Evolutionary conservation across 2,888 invertebrate species (phyloP).

Genomic region (Tetragnatha montana): DNA sequence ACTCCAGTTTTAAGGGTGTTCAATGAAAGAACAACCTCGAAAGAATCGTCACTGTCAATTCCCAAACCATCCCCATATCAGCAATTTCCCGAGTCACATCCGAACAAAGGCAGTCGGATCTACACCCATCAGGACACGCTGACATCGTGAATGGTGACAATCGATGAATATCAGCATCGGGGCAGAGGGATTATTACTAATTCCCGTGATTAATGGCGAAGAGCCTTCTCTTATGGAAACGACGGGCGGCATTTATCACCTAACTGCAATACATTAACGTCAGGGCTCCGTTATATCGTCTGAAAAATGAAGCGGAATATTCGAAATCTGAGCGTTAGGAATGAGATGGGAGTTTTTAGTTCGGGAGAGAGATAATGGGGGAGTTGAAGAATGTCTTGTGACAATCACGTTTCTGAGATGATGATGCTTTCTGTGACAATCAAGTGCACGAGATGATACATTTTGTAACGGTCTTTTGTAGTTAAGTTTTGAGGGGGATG

Average conservation of each 20-base stretch:
- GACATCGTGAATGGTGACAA: background rate
- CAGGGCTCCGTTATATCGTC: background rate
- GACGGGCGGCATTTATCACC: background rate
- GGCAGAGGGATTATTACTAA: conserved; percentile 3
- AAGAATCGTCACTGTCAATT: too few species aligned
- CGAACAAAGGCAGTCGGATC: too few species aligned
- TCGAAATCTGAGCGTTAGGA: background rate
- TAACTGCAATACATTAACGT: background rate
- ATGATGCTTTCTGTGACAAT: too few species aligned
- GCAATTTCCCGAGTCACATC: too few species aligned
- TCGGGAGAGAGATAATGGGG: background rate
- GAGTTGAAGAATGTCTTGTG: background rate
- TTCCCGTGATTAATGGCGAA: conserved; percentile 18
- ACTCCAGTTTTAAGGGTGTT: too few species aligned
- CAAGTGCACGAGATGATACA: too few species aligned
- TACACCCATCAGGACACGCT: too few species aligned
- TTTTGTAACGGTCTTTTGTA: too few species aligned
- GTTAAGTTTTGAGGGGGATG: too few species aligned
- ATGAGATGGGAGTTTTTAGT: background rate
- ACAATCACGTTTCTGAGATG: background rate
- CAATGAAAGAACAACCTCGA: too few species aligned
- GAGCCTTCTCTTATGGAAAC: background rate
- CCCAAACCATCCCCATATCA: too few species aligned
- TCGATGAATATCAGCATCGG: background rate
- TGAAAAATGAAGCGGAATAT: background rate